phyloP scores from a whole-genome alignment of 2,113 vertebrate genomes.

The Sialia sialis region DNA sequence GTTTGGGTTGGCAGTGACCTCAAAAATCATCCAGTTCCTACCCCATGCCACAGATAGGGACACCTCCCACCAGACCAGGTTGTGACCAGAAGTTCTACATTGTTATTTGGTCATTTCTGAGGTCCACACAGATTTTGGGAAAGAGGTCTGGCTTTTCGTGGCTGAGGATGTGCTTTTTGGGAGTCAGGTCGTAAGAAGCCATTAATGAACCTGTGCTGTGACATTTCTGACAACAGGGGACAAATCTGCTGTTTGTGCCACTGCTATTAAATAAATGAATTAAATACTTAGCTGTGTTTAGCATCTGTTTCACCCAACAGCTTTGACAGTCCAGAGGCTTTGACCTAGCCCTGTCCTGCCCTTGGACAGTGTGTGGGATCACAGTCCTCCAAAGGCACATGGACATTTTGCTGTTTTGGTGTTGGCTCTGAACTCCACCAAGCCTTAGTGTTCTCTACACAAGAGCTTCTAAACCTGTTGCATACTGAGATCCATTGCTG shows the following conservation, averaged over 20 bases:
- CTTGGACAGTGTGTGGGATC: not conserved
- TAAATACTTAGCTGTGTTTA: not conserved
- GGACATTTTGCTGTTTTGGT: not conserved
- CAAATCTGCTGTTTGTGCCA: not conserved
- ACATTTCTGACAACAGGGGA: not conserved
- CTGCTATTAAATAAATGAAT: not conserved
- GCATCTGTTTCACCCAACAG: not conserved
- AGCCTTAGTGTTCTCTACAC: not conserved
- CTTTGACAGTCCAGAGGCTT: not conserved
- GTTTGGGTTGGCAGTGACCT: not conserved
- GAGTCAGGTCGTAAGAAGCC: not conserved
- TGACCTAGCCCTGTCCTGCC: not conserved
- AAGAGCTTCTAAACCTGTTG: not conserved
- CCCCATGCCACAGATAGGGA: not conserved
- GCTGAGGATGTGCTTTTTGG: not conserved
- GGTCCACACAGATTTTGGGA: not conserved
- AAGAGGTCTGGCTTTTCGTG: not conserved
- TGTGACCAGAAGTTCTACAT: not conserved
- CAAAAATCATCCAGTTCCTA: not conserved
- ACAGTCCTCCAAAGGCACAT: fast-evolving
- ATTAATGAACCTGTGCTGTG: not conserved
- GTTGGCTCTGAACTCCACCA: not conserved
- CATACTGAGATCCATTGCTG: not conserved
- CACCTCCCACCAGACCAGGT: not conserved
- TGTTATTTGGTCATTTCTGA: not conserved